Evolutionary conservation across 2,797 vertebrate genomes (phyloP).

Genomic region (Argentina silus): DNA sequence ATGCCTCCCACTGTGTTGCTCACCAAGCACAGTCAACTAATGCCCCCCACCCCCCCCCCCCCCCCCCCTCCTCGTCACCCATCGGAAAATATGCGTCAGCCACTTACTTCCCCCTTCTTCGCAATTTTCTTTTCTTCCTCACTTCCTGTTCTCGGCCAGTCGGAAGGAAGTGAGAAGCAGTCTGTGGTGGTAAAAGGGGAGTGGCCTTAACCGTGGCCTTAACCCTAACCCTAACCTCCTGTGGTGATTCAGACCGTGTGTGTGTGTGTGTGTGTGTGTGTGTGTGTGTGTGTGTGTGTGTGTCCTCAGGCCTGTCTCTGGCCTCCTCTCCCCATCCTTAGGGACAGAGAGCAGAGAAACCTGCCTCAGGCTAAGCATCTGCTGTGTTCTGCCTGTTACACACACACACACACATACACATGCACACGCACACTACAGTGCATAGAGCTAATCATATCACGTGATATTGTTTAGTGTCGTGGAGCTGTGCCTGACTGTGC

Average conservation of each 20-base stretch:
- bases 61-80: conserved; percentile 37
- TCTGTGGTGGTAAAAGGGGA: conserved; percentile 13
- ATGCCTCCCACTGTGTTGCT: not conserved
- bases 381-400: not conserved
- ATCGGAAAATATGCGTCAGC: conserved; percentile 73
- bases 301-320: not conserved
- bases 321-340: not conserved
- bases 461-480: not conserved
- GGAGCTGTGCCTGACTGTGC: not conserved
- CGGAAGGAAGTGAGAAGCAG: conserved; percentile 55
- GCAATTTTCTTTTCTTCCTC: conserved; percentile 24
- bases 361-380: conserved; percentile 8
- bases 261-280: not conserved
- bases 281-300: not conserved
- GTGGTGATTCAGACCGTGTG: not conserved
- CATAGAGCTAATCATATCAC: no score
- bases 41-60: not conserved
- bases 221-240: no score
- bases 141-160: conserved; percentile 72
- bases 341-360: not conserved
- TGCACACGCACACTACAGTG: no score
- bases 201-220: not conserved
- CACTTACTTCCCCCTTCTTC: conserved; percentile 55
- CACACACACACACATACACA: no score
- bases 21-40: not conserved